phyloP scores from a whole-genome alignment of 2,113 vertebrate genomes.

The Myrmecophaga tridactyla region DNA sequence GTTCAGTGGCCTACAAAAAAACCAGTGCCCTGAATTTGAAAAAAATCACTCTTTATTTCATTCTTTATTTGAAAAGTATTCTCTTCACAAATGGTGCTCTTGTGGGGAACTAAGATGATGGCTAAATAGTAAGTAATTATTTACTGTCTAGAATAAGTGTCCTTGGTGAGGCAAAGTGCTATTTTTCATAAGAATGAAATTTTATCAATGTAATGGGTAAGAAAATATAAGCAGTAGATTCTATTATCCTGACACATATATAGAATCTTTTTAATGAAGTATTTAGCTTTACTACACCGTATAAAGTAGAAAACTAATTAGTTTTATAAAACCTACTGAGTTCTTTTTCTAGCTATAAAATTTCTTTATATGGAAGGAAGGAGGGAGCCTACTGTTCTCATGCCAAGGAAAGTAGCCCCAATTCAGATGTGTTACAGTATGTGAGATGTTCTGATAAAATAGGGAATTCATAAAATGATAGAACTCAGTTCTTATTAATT shows the following conservation, averaged over 20 bases:
- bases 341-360: neutral
- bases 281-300: neutral
- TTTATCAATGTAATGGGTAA: neutral
- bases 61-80: neutral
- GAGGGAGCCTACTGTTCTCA: neutral
- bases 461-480: neutral
- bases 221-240: neutral
- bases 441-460: neutral
- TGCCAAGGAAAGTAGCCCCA: neutral
- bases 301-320: neutral
- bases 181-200: neutral
- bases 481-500: neutral
- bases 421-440: neutral
- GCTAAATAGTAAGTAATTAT: neutral
- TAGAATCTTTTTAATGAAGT: neutral
- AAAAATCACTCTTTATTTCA: neutral
- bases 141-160: neutral
- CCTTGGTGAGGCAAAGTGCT: neutral
- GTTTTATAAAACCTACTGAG: neutral
- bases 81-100: neutral
- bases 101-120: neutral
- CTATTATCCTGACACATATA: neutral
- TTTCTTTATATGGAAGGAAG: neutral
- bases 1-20: neutral
- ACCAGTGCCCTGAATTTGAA: neutral